Conservation (phyloP, 2,113 vertebrate species). For the Helogale parvula region DNA sequence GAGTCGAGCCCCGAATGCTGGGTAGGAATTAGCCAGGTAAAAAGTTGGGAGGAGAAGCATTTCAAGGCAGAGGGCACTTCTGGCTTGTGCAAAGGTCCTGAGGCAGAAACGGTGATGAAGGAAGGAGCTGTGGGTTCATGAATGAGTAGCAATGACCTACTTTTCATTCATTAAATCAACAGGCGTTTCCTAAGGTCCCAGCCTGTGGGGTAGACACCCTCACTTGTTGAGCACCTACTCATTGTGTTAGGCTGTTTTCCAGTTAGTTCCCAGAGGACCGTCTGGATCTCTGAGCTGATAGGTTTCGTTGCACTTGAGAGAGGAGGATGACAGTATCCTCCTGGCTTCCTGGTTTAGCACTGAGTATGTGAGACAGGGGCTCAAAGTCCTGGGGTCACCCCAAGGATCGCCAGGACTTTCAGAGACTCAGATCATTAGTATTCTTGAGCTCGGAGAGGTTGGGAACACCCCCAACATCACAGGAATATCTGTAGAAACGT, state of each 20-base stretch:
- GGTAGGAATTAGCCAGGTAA: background rate
- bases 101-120: background rate
- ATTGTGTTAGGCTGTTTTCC: background rate
- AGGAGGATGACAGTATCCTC: background rate
- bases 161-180: background rate
- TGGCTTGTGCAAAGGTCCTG: background rate
- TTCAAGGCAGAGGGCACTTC: background rate
- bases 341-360: background rate
- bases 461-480: background rate
- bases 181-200: background rate
- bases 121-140: background rate
- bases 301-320: background rate
- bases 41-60: background rate
- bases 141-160: fast-evolving
- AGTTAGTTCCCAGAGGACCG: too few species aligned
- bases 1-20: background rate
- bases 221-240: background rate
- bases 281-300: too few species aligned
- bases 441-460: background rate
- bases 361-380: background rate
- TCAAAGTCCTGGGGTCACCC: background rate
- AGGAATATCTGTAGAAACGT: background rate
- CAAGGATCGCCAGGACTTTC: background rate
- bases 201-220: background rate
- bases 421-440: background rate